Percentiles rank a stretch among this genome's conserved stretches.
Evolutionary conservation across 1,140 invertebrate genomes (phyloP).

Genomic region (Atta cephalotes): DNA sequence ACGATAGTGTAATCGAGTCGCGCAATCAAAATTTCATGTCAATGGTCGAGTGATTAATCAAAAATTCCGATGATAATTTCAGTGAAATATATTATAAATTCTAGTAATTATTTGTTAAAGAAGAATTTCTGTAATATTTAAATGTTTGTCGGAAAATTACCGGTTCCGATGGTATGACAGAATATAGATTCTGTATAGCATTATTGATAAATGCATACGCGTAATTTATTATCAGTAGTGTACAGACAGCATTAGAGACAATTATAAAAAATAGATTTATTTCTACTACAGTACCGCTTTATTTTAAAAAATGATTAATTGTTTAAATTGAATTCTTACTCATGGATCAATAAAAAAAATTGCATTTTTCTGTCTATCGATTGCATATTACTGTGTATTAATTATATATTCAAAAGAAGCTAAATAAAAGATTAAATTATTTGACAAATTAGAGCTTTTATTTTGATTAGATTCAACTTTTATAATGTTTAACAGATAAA

Average conservation of each 20-base stretch:
- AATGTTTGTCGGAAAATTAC: not conserved
- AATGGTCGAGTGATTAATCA: constrained; percentile 21
- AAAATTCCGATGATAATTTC: constrained; percentile 12
- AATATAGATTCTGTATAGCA: not conserved
- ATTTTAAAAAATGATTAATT: not conserved
- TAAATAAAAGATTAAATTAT: constrained; percentile 5
- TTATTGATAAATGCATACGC: not conserved
- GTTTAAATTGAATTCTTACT: not conserved
- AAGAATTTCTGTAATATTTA: not conserved
- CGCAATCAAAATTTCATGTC: not conserved
- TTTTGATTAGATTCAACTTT: not conserved
- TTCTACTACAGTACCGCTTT: not conserved
- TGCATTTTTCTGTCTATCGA: not conserved
- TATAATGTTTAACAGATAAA: not conserved
- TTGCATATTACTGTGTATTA: not conserved
- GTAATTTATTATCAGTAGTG: too few relatives aligned
- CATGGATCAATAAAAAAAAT: not conserved
- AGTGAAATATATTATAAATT: not conserved
- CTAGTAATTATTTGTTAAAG: not conserved
- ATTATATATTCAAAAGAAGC: not conserved
- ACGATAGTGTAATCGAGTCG: constrained; percentile 13
- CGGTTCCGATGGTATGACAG: not conserved
- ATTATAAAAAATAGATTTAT: not conserved
- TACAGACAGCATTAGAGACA: not conserved
- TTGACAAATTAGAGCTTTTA: not conserved